Evolutionary conservation across 2,888 invertebrate genomes (phyloP).

Genomic region (Drosophila helvetica): DNA sequence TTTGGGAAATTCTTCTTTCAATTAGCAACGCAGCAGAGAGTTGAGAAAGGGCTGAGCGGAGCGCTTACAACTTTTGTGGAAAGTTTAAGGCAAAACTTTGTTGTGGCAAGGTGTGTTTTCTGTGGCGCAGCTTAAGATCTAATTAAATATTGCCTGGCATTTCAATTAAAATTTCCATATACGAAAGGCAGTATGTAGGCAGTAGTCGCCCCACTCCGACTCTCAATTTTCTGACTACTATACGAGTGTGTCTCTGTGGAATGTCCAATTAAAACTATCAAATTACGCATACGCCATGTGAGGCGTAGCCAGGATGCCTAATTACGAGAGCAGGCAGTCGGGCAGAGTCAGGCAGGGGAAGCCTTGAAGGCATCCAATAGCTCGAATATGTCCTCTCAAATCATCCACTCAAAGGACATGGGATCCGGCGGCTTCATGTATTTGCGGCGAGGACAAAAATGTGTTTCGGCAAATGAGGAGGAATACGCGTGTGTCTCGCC

Average conservation of each 20-base stretch:
- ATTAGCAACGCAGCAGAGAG: slow-evolving; percentile 49
- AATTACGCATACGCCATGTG: slow-evolving; percentile 56
- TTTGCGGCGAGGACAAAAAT: slow-evolving; percentile 66
- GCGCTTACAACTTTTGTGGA: slow-evolving; percentile 10
- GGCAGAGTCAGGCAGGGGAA: background rate
- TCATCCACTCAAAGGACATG: slow-evolving; percentile 13
- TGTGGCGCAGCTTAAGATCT: background rate
- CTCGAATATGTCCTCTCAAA: slow-evolving; percentile 20
- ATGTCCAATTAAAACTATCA: slow-evolving; percentile 76
- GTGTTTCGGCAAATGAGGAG: slow-evolving; percentile 52
- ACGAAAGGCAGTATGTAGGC: too few relatives aligned
- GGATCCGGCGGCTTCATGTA: slow-evolving; percentile 26
- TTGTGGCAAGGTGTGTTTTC: slow-evolving; percentile 9
- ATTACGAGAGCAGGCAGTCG: slow-evolving; percentile 52
- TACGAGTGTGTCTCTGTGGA: slow-evolving; percentile 24
- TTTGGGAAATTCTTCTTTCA: slow-evolving; percentile 41
- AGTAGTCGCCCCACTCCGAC: background rate
- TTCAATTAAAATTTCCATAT: slow-evolving; percentile 65
- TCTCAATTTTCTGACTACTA: background rate
- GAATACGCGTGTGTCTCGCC: slow-evolving; percentile 37
- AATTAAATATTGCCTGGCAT: slow-evolving; percentile 43
- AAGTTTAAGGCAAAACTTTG: slow-evolving; percentile 29
- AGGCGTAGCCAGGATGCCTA: slow-evolving; percentile 50
- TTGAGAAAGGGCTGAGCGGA: background rate
- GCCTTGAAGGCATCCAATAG: slow-evolving; percentile 26